Evolutionary conservation across 1,140 invertebrate genomes (phyloP).

Genomic region (Zaprionus lachaisei): DNA sequence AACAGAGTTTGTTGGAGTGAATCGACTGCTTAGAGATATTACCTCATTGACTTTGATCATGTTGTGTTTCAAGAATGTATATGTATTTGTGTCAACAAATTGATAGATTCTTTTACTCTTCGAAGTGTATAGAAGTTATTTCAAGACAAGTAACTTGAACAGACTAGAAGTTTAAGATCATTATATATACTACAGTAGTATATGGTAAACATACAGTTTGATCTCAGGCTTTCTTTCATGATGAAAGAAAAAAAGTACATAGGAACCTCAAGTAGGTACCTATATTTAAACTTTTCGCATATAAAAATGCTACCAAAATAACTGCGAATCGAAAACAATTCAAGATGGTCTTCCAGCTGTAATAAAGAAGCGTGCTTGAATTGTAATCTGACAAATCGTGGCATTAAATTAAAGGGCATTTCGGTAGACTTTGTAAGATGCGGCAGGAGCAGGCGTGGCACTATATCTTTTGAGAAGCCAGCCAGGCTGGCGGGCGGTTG

Average conservation of each 20-base stretch:
- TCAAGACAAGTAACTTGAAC: neutral
- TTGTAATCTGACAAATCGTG: constrained; percentile 61
- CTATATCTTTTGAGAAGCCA: constrained; percentile 44
- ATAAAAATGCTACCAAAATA: neutral
- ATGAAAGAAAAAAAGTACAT: too few relatives aligned
- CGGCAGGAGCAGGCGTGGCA: constrained; percentile 25
- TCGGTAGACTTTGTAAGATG: constrained; percentile 21
- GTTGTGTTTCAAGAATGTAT: neutral
- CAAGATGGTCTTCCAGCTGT: neutral
- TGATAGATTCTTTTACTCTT: neutral
- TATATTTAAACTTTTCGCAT: neutral
- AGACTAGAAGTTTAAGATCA: too few relatives aligned
- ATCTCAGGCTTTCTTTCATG: too few relatives aligned
- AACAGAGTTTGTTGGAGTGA: neutral
- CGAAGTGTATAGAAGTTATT: neutral
- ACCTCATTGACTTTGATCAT: neutral
- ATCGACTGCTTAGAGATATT: neutral
- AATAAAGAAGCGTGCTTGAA: constrained; percentile 11
- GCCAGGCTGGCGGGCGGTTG: constrained; percentile 14
- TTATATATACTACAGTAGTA: too few relatives aligned
- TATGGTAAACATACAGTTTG: too few relatives aligned
- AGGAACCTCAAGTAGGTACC: too few relatives aligned
- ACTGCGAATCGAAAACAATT: neutral
- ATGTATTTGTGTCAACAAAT: neutral
- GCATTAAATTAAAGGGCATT: constrained; percentile 63